These are phyloP conservation scores for Tachuris rubrigastra DNA, from an alignment of 2,113 vertebrate genomes.

Conservation along the genomic window DNA sequence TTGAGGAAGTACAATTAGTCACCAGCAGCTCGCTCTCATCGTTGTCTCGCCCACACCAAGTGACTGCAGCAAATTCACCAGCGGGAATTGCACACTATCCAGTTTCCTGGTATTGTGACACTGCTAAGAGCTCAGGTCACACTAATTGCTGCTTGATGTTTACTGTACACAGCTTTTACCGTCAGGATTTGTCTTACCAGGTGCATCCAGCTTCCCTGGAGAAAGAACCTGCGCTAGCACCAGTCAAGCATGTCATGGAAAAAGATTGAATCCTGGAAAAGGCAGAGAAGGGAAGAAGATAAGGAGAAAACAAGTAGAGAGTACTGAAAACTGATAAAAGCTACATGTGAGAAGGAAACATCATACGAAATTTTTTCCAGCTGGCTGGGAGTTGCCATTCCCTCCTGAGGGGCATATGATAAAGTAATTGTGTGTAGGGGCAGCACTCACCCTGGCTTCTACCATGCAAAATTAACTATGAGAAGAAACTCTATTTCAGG, in stretches of 20 bases:
- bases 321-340: background rate
- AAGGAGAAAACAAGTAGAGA: background rate
- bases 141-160: background rate
- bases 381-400: background rate
- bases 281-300: background rate
- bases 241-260: background rate
- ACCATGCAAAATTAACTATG: background rate
- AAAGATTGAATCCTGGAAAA: background rate
- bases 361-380: background rate
- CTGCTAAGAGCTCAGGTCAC: background rate
- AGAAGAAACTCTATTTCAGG: background rate
- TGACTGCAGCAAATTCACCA: background rate
- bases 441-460: background rate
- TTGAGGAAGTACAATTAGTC: background rate
- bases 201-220: background rate
- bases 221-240: background rate
- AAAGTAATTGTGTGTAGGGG: background rate
- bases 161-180: background rate
- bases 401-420: background rate
- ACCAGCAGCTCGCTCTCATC: background rate
- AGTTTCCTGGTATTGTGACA: background rate
- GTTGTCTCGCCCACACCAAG: background rate
- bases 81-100: rapidly evolving
- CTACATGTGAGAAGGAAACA: background rate
- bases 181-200: background rate